phyloP scores from a whole-genome alignment of 2,113 vertebrate species.

The zebrafish (Danio rerio) region GRCz12tu NC_133188.1:28308001-28308500 shows the following conservation, averaged over 20 bases:
- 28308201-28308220: slow-evolving; percentile 56
- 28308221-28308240: slow-evolving; percentile 54
- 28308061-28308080: slow-evolving; percentile 20
- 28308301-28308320: slow-evolving; percentile 27
- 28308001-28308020: slow-evolving; percentile 56
- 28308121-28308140: background rate
- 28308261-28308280: slow-evolving; percentile 7
- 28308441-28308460: too few relatives aligned
- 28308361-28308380: background rate
- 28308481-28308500: too few relatives aligned
- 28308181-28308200: slow-evolving; percentile 44
- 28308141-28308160: slow-evolving; percentile 53
- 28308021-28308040: slow-evolving; percentile 58
- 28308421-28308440: too few relatives aligned
- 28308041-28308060: slow-evolving; percentile 40
- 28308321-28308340: background rate
- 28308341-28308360: slow-evolving; percentile 8
- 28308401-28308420: background rate
- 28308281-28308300: background rate
- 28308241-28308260: slow-evolving; percentile 37
- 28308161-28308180: slow-evolving; percentile 47
- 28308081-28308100: slow-evolving; percentile 51
- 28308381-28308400: background rate
- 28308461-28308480: too few relatives aligned
- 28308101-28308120: slow-evolving; percentile 11